Percentiles rank a stretch among this genome's conserved stretches.
Conservation (phyloP, 2,888 invertebrate species). For the Ctena decussata region DNA sequence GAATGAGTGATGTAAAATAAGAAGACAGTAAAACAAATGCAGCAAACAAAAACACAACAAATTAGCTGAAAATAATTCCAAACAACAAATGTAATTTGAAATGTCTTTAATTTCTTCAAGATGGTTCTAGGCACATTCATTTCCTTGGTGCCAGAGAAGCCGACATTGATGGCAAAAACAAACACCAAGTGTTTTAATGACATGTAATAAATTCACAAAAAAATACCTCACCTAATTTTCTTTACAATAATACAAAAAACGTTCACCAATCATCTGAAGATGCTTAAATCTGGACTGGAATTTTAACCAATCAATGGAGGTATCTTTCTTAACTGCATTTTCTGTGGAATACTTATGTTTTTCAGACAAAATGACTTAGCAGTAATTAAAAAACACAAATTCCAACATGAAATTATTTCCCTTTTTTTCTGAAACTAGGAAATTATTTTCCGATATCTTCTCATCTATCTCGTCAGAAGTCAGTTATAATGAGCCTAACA, state of each 20-base stretch:
- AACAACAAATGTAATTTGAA: constrained; percentile 12
- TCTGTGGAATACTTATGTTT: not conserved
- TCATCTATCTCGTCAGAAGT: constrained; percentile 58
- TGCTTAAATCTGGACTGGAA: not conserved
- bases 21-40: not conserved
- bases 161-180: not conserved
- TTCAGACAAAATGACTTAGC: not conserved
- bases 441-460: constrained; percentile 47
- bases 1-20: constrained; percentile 1
- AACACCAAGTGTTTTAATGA: constrained; percentile 9
- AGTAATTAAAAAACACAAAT: constrained; percentile 43
- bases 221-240: constrained; percentile 1
- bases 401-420: constrained; percentile 43
- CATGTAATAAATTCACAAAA: constrained; percentile 8
- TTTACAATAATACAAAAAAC: not conserved
- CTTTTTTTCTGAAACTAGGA: constrained; percentile 20
- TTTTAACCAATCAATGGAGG: not conserved
- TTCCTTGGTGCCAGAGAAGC: not conserved
- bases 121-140: not conserved
- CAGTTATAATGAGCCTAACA: constrained; percentile 45
- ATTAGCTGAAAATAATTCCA: not conserved
- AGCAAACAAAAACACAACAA: not conserved
- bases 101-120: constrained; percentile 1
- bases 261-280: not conserved
- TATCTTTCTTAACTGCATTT: not conserved